Evolutionary conservation across 1,140 invertebrate species (phyloP), one percentile per base, ranked within the genome.

Genomic region (Nomia melanderi): DNA sequence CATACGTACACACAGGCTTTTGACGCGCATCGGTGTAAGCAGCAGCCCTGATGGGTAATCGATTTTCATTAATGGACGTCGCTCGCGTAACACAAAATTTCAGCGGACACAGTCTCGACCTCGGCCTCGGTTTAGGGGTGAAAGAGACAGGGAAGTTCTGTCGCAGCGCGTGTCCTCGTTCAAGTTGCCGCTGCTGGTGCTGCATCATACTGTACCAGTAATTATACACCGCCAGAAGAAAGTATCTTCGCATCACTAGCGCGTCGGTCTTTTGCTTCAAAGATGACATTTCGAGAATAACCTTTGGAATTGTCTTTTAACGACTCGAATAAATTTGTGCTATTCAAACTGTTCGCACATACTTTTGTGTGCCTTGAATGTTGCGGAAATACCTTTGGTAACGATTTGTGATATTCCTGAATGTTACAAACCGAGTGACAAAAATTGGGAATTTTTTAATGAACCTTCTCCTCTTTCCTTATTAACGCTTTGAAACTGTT

Each of bases 51-150:
- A 86, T 88, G 81, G 83, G 50, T 83, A 81, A 89, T 89, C 86
- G 83, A 89, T 88, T 89, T 89, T 89, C 81, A 87, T 87, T 88
- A 87, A 87, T 84, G 80, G 78, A 86, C 70, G 70, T 77, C 83
- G 83, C 79, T 87, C 74, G 73, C 77, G 81, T 82, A 76, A 83
- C 56, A 82, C 69, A 78, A 75, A 86, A 84, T 82, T 77, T 87
- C 80, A 77, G 59, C 78, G 63, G 70, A 74, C 73, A 60, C 79
- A 77, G 81, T 80, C 77, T 69, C 82, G 66, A 79, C 65, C 78
- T 60, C 66, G 72, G 72, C 56, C 67, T 72, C 75, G 59, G 56
- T 41, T 56, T 31, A 60, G 12, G 23, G 70, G 70, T 17, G 39
- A 74, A 63, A 74, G 76, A 70, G 80, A 73, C 33, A 17, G 59